A percentile compares a stretch with the other conserved stretches of the same genome.
Evolutionary conservation across 2,888 invertebrate species (phyloP).

Genomic region (Scaptomyza flava): DNA sequence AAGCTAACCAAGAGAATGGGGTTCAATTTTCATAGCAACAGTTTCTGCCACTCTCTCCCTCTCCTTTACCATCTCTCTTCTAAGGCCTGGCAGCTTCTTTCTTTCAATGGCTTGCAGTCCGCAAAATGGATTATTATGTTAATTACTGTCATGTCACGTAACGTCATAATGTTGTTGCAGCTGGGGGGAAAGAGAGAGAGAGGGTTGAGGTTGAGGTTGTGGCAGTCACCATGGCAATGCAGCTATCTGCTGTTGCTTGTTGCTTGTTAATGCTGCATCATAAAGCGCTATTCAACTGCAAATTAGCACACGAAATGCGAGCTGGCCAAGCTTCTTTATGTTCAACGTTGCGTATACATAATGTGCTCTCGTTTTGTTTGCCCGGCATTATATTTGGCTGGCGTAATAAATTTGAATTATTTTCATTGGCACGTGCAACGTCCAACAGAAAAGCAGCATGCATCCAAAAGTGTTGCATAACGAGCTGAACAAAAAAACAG

Average conservation of each 20-base stretch:
- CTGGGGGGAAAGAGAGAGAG: background rate
- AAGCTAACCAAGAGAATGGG: constrained; percentile 11
- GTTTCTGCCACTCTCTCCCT: constrained; percentile 2
- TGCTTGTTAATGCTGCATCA: constrained; percentile 29
- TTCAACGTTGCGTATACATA: constrained; percentile 52
- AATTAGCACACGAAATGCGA: constrained; percentile 64
- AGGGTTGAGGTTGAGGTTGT: constrained; percentile 4
- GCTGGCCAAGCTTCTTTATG: background rate
- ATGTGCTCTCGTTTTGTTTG: constrained; percentile 31
- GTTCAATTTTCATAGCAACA: constrained; percentile 17
- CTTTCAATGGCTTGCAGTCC: constrained; percentile 49
- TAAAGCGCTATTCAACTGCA: constrained; percentile 66
- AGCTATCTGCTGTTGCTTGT: constrained; percentile 15
- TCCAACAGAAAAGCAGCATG: background rate
- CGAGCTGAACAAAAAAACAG: constrained; percentile 18
- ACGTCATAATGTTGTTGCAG: constrained; percentile 33
- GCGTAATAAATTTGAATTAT: constrained; percentile 57
- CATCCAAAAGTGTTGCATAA: constrained; percentile 13
- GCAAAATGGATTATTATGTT: constrained; percentile 74
- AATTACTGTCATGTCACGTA: constrained; percentile 74
- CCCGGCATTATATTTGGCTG: constrained; percentile 22
- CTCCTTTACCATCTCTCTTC: background rate
- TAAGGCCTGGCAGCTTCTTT: constrained; percentile 42
- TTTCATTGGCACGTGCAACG: constrained; percentile 46
- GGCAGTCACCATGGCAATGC: constrained; percentile 22